phyloP scores from a whole-genome alignment of 2,113 vertebrate species.

The Ptyas mucosa region DNA sequence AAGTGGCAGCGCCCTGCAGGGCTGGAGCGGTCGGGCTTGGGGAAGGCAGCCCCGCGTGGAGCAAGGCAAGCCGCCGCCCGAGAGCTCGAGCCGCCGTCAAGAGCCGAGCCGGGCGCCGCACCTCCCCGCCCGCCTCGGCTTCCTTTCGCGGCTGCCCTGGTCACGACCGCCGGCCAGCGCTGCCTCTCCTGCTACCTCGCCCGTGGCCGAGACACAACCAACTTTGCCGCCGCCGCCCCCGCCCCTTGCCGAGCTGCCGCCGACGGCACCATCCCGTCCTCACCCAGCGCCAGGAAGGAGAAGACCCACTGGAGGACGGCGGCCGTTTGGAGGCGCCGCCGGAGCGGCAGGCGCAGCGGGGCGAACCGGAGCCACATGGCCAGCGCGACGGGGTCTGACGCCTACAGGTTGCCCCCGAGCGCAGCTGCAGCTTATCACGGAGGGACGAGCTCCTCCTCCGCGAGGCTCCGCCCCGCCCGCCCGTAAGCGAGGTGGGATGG shows the following conservation, averaged over 20 bases:
- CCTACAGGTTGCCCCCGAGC: background rate
- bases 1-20: background rate
- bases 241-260: too few relatives aligned
- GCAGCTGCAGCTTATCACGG: background rate
- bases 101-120: background rate
- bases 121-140: background rate
- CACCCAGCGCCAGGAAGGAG: constrained; percentile 32
- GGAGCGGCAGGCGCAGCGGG: constrained; percentile 11
- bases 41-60: background rate
- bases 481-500: background rate
- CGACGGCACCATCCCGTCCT: background rate
- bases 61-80: background rate
- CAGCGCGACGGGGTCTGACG: background rate
- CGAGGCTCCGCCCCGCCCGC: background rate
- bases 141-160: background rate
- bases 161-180: background rate
- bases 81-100: background rate
- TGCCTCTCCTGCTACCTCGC: background rate
- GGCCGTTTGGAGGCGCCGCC: background rate
- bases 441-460: background rate
- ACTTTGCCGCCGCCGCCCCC: background rate
- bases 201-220: background rate
- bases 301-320: constrained; percentile 30
- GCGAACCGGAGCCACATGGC: constrained; percentile 6
- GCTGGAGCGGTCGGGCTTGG: background rate